Evolutionary conservation across 2,113 vertebrate species (phyloP).

Genomic region (Phaetusa simplex): DNA sequence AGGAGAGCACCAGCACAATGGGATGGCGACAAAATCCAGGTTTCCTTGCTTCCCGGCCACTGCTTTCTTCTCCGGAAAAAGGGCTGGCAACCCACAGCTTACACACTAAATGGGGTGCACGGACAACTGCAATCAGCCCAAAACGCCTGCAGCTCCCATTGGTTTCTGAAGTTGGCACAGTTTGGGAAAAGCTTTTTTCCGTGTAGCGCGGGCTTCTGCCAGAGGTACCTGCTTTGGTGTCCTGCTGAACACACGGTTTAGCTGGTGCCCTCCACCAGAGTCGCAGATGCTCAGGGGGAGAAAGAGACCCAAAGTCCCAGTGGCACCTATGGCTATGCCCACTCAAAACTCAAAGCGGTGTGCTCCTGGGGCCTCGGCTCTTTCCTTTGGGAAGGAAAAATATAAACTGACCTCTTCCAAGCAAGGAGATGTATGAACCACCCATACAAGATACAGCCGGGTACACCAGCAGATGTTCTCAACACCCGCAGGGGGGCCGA

Average conservation of each 20-base stretch:
- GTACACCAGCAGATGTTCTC: neutral
- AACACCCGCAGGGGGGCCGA: neutral
- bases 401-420: neutral
- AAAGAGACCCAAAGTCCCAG: neutral
- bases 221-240: neutral
- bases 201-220: neutral
- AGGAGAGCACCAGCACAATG: neutral
- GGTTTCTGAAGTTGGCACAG: neutral
- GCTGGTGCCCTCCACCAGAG: neutral
- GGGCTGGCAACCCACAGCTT: neutral
- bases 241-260: accelerated
- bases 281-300: neutral
- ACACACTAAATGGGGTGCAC: accelerated
- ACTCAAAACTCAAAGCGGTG: neutral
- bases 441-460: neutral
- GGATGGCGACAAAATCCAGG: neutral
- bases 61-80: neutral
- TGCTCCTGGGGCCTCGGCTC: neutral
- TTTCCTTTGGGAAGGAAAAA: neutral
- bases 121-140: accelerated
- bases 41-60: neutral
- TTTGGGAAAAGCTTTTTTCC: neutral
- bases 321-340: neutral
- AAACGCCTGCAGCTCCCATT: neutral
- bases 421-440: neutral